Base-by-base conservation (phyloP, 2,888 invertebrate species). In the Lissocephala sabroskyi region DNA sequence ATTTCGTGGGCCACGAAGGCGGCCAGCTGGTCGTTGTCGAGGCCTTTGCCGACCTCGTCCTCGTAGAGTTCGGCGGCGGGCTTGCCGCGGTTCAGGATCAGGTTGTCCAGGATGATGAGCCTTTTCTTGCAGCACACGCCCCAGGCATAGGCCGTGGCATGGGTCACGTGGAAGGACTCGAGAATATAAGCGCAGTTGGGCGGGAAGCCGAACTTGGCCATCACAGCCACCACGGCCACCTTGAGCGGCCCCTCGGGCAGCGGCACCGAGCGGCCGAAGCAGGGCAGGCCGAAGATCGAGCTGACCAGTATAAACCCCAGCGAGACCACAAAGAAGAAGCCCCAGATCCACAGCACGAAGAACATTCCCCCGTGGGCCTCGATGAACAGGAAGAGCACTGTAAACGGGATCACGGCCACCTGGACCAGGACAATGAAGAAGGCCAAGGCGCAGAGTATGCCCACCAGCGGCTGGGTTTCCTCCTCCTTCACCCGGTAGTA, bases 1-100 rank as follows among this genome's bases (percentile, higher is more conserved):
- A 71, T 41, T 4, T 63, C 54, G 5, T 75, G 75, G 1, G 52
- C 67, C 14, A 78, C 26, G 41, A 44, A 62, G 0, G 71, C 78
- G 1, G 52, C 59, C 18, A 66, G 0, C 18, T 55, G 41, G 0
- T 40, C 5, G 0, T 47, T 41, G 0, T 26, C 13, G 0, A 71
- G 43, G 0, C 70, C 70, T 1, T 36, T 40, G 3, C 60, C 58
- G 11, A 52, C 14, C 1, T 77, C 54, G 2, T 52, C 44, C 10
- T 23, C 13, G 3, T 28, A 7, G 18, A 77, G 18, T 1, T 58
- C 45, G 1, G 28, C 26, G 1, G 2, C 13, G 0, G 26, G 37
- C 3, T 40, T 26, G 7, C 56, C 55, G 0, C 29, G 35, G 4
- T 75, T 71, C 10, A 16, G 11, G 3, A 59, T 3, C 0, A 71